phyloP scores from a whole-genome alignment of 2,888 invertebrate species.

The Deroplatys truncata region DNA sequence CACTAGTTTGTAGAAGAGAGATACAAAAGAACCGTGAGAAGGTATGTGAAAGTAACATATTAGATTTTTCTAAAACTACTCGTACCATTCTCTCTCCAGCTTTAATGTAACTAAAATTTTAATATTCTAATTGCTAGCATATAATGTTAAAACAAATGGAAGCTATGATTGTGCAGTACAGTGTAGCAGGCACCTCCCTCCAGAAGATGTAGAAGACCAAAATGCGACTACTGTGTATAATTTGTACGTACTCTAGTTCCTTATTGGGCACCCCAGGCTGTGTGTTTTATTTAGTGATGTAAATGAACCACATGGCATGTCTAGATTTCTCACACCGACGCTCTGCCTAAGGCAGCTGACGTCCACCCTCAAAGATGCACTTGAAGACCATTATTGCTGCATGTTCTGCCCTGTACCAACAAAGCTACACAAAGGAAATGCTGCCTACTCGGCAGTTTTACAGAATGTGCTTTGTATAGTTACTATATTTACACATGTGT shows the following conservation, averaged over 20 bases:
- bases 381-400: neutral
- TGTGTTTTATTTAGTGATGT: constrained; percentile 17
- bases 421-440: no score
- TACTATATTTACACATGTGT: no score
- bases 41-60: no score
- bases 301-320: constrained; percentile 9
- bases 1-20: no score
- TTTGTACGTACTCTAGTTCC: constrained; percentile 5
- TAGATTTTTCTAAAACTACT: no score
- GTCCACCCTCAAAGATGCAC: neutral
- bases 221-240: neutral
- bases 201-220: neutral
- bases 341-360: neutral
- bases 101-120: no score
- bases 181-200: neutral
- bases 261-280: neutral
- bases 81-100: no score
- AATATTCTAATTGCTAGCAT: no score
- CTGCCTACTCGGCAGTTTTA: no score
- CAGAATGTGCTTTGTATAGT: no score
- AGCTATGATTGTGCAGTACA: neutral
- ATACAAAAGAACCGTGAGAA: no score
- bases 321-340: neutral
- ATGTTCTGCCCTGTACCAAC: neutral
- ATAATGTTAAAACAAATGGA: no score